These are phyloP conservation scores for Pantelozetes paolii DNA, from an alignment of 2,888 invertebrate genomes.

Conservation along the genomic window DNA sequence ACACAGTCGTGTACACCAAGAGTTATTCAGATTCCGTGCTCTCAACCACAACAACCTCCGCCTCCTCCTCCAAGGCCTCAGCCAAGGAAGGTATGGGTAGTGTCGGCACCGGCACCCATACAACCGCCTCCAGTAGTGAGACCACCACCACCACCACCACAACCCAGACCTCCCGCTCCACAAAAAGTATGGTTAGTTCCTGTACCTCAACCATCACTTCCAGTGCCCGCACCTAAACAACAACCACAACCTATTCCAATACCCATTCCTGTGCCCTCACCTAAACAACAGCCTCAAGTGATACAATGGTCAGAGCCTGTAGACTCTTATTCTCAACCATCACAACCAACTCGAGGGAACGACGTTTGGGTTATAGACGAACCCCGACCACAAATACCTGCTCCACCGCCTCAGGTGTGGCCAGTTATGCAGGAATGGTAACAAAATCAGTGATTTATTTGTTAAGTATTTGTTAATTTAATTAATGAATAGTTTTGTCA, in stretches of 20 bases:
- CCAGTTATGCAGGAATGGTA: neutral
- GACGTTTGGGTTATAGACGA: conserved; percentile 11
- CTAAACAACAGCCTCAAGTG: too few relatives aligned
- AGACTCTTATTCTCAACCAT: too few relatives aligned
- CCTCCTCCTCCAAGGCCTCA: neutral
- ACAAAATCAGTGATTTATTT: neutral
- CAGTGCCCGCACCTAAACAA: neutral
- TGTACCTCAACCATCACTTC: neutral
- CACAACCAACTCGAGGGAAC: neutral
- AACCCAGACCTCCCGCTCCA: neutral
- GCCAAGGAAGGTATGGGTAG: neutral
- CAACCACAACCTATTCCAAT: neutral
- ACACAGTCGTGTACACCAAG: too few relatives aligned
- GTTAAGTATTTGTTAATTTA: neutral
- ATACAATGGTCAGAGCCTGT: too few relatives aligned
- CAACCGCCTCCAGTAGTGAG: neutral
- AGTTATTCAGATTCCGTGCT: too few relatives aligned
- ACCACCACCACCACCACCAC: neutral
- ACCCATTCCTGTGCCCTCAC: neutral
- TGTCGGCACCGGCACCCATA: neutral
- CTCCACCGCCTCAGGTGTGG: neutral
- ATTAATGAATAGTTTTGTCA: neutral
- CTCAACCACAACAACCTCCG: too few relatives aligned
- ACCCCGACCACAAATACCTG: neutral
- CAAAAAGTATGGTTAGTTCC: conserved; percentile 21